phyloP scores from a whole-genome alignment of 2,888 invertebrate species.

The Pecten maximus region DNA sequence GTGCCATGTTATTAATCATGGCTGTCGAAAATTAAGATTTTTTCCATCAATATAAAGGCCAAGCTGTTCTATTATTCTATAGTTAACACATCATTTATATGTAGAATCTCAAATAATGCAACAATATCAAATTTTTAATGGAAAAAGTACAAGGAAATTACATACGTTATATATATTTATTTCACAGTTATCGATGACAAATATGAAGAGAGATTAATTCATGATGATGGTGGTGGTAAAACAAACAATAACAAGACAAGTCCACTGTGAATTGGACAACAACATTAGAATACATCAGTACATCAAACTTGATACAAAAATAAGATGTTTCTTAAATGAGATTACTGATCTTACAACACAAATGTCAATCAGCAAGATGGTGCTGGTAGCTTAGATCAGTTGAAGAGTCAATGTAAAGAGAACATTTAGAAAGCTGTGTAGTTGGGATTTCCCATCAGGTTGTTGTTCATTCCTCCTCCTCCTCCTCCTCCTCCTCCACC shows the following conservation, averaged over 20 bases:
- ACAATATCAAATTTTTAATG: too few relatives aligned
- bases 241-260: constrained; percentile 11
- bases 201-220: background rate
- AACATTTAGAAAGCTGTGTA: constrained; percentile 73
- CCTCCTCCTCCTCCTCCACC: constrained; percentile 53
- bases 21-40: too few relatives aligned
- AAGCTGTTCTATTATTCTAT: too few relatives aligned
- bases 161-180: background rate
- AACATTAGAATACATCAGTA: background rate
- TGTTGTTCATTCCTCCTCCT: constrained; percentile 61
- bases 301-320: constrained; percentile 19
- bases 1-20: too few relatives aligned
- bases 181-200: background rate
- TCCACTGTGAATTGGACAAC: background rate
- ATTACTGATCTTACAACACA: background rate
- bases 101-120: too few relatives aligned
- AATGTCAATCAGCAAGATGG: background rate
- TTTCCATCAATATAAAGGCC: too few relatives aligned
- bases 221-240: constrained; percentile 7
- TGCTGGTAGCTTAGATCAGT: background rate
- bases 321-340: constrained; percentile 5
- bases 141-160: background rate
- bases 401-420: background rate
- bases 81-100: too few relatives aligned
- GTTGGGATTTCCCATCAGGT: constrained; percentile 69